A percentile compares a stretch with the other conserved stretches of the same genome.
Conservation (phyloP, 2,888 invertebrate genomes). For the Caenorhabditis sp. region DNA sequence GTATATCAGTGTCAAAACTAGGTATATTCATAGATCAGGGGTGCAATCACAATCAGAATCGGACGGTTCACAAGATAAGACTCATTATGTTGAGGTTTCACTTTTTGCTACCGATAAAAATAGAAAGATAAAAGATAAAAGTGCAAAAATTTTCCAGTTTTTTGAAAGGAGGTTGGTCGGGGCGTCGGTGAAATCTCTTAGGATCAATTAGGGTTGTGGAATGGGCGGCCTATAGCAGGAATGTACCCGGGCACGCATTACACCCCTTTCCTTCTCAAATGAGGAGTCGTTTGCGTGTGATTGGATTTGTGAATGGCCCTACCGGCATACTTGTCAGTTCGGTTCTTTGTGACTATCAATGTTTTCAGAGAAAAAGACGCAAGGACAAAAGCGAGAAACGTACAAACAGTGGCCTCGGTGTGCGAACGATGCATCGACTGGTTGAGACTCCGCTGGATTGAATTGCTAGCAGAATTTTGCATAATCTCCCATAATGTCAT, state of each 20-base stretch:
- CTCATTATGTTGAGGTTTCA: no score
- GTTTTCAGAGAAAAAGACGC: neutral
- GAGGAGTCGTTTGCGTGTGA: conserved; percentile 14
- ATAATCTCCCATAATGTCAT: conserved; percentile 84
- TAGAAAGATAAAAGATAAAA: neutral
- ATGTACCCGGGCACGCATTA: conserved; percentile 22
- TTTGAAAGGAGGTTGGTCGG: neutral
- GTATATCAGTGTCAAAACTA: neutral
- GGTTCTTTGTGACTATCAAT: conserved; percentile 19
- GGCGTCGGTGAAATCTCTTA: conserved; percentile 5
- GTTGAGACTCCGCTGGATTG: conserved; percentile 68
- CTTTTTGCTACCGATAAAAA: neutral
- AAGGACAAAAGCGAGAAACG: conserved; percentile 18
- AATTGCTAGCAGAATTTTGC: conserved; percentile 80
- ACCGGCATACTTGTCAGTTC: conserved; percentile 33
- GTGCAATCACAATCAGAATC: no score
- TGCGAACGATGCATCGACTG: conserved; percentile 65
- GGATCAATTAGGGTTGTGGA: conserved; percentile 11
- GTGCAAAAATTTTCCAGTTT: neutral
- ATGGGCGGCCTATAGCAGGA: conserved; percentile 11
- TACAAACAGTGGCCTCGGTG: conserved; percentile 60
- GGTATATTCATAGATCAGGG: neutral
- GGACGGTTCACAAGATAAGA: no score
- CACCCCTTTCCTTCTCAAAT: conserved; percentile 2
- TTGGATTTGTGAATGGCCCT: conserved; percentile 28